These are phyloP conservation scores for Ophiothrix spiculata DNA, from an alignment of 35 echinoderm and acorn worm genomes.

Conservation along the genomic window DNA sequence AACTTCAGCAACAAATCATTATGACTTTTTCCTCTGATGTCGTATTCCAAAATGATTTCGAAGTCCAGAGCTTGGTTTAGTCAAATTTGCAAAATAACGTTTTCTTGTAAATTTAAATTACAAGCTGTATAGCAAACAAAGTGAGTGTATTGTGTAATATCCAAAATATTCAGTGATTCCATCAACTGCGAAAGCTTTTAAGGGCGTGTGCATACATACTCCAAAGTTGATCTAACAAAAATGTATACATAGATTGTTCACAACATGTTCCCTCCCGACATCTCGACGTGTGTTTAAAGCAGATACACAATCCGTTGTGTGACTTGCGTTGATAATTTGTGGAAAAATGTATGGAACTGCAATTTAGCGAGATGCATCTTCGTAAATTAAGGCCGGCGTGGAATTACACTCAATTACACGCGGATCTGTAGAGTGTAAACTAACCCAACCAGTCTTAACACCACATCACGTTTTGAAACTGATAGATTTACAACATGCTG, in stretches of 20 bases:
- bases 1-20: too few species aligned
- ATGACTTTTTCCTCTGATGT: too few species aligned
- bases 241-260: background rate
- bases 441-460: background rate
- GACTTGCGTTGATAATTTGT: background rate
- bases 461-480: background rate
- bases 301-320: background rate
- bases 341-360: slow-evolving; percentile 1
- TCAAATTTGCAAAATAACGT: background rate
- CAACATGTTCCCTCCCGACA: too few species aligned
- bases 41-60: background rate
- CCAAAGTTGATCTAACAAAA: background rate
- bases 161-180: background rate
- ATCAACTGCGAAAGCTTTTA: background rate
- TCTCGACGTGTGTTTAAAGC: background rate
- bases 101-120: background rate
- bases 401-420: slow-evolving; percentile 3
- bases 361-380: background rate
- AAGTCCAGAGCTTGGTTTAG: background rate
- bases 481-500: background rate
- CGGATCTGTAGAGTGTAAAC: background rate
- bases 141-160: too few species aligned
- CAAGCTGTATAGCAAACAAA: background rate
- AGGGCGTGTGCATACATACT: background rate
- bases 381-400: background rate